phyloP scores from a whole-genome alignment of 2,113 vertebrate genomes.

The Pogonocichla stellata region DNA sequence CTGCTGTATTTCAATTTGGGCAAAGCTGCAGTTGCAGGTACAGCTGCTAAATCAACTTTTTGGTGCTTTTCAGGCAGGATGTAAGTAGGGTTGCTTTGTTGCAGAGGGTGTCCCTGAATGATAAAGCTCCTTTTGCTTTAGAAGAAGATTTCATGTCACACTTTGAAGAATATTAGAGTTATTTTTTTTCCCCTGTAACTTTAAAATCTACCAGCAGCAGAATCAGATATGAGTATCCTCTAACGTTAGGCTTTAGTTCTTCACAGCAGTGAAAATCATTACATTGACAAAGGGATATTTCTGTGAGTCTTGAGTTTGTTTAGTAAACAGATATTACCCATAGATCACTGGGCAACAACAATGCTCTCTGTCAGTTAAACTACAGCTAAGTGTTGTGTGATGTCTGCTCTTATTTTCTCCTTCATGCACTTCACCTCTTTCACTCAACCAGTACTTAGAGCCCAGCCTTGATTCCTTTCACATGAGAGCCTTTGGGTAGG shows the following conservation, averaged over 20 bases:
- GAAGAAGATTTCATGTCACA: neutral
- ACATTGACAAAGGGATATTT: neutral
- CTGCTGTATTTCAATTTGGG: neutral
- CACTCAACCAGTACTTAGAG: neutral
- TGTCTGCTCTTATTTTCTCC: neutral
- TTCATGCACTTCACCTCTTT: neutral
- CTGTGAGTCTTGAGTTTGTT: conserved; percentile 14
- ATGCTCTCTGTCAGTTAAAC: neutral
- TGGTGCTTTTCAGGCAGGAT: neutral
- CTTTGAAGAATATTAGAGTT: neutral
- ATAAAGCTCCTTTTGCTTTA: neutral
- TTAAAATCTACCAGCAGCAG: neutral
- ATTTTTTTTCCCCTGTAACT: neutral
- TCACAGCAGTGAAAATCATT: neutral
- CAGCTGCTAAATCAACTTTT: neutral
- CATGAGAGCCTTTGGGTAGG: neutral
- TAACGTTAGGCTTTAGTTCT: neutral
- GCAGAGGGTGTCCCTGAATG: neutral
- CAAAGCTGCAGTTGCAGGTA: neutral
- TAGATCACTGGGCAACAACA: neutral
- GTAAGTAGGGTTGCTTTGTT: neutral
- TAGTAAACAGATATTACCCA: conserved; percentile 1
- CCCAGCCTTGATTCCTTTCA: neutral
- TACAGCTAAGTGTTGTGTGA: neutral
- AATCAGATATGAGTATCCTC: neutral